Evolutionary conservation across 2,797 vertebrate species (phyloP).

Genomic region (Bovichtus diacanthus): DNA sequence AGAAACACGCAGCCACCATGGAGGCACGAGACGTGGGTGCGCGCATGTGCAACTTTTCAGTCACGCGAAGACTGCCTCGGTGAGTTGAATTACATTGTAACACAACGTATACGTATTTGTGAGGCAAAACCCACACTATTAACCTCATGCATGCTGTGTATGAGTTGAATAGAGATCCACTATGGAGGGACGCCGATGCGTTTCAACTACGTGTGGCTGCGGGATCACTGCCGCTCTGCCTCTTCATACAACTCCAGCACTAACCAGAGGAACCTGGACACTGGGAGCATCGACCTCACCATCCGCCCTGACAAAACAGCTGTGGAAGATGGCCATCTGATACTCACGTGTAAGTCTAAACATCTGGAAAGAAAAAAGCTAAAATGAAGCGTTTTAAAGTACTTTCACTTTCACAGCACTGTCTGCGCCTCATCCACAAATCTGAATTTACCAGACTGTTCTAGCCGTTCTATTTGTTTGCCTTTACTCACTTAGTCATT

Average conservation of each 20-base stretch:
- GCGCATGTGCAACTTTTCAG: conserved; percentile 40
- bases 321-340: conserved; percentile 83
- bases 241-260: conserved; percentile 91
- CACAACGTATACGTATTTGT: rapidly evolving
- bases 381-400: too few relatives aligned
- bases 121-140: rapidly evolving
- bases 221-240: conserved; percentile 92
- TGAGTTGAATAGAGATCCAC: conserved; percentile 81
- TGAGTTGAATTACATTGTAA: conserved; percentile 44
- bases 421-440: too few relatives aligned
- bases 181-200: conserved; percentile 82
- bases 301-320: conserved; percentile 86
- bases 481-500: too few relatives aligned
- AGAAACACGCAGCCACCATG: background rate
- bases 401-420: too few relatives aligned
- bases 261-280: conserved; percentile 92
- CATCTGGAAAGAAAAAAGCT: background rate
- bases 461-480: too few relatives aligned
- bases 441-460: too few relatives aligned
- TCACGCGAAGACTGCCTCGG: conserved; percentile 73
- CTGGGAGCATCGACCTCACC: conserved; percentile 87
- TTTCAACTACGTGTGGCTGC: conserved; percentile 93
- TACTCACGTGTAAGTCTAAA: conserved; percentile 88
- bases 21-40: conserved; percentile 27
- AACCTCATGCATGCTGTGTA: rapidly evolving